Evolutionary conservation across 2,797 vertebrate species (phyloP), one percentile per base, ranked within the genome.

Genomic region (Hippocampus kuda): DNA sequence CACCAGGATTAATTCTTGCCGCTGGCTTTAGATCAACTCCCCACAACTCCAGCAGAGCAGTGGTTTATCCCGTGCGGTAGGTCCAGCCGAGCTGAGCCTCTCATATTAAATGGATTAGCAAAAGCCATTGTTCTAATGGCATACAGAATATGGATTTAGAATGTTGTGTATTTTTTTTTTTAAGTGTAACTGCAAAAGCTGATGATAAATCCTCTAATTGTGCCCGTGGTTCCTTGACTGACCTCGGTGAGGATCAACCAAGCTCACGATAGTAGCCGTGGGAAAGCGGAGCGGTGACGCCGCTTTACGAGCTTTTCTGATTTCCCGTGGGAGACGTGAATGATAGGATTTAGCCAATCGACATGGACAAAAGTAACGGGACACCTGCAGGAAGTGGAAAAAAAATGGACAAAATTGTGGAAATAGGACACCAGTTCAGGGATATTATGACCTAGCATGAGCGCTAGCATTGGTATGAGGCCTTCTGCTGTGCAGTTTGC

Each of bases 81-180:
- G 80, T 82, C 83, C 81, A 81, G 68, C 81, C 38, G 78, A 70
- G 77, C 81, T 84, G 79, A 86, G 81, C 80, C 84, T 77, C 77
- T 83, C 84, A 82, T 83, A 86, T 87, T 91, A 87, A 88, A 77
- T 79, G 81, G 86, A 89, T 88, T 87, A 91, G 71, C 72, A 5
- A 72, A 80, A 70, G 69, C 70, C 81, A 81, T 75, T 65, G 76
- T 83, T 84, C 77, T 73, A 77, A 77, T 79, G 75, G 81, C 79
- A 83, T 67, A 77, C 78, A 71, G 67, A 81, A 81, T 60, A 49
- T 59, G 75, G 72, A 66, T 81, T 73, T 69, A 66, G 53, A 79
- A 75, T 61, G 61, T 65, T 54, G 7, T 67, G 61, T 5, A 18
- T 46, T 20, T 26, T 26, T 48, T 65, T 64, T 64, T n/a, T 15